Evolutionary conservation across 2,888 invertebrate species (phyloP).

Genomic region (Ichneumoninae sp.): DNA sequence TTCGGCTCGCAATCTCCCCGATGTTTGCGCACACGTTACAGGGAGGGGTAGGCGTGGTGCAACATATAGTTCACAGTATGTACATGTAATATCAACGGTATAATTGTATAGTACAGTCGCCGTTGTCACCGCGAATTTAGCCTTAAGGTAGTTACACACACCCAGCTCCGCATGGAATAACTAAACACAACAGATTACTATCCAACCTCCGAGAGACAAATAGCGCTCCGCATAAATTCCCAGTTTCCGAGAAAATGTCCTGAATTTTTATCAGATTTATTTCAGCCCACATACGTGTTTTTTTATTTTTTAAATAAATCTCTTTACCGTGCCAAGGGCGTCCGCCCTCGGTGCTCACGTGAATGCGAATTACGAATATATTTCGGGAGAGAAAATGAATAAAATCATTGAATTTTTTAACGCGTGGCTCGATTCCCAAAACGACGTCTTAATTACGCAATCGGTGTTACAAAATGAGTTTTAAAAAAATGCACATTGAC

Average conservation of each 20-base stretch:
- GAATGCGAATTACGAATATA: not conserved
- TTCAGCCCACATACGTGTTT: not conserved
- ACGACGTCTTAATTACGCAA: constrained; percentile 28
- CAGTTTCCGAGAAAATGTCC: constrained; percentile 47
- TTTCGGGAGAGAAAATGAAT: not conserved
- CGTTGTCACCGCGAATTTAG: constrained; percentile 49
- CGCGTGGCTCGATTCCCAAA: constrained; percentile 10
- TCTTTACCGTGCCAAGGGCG: constrained; percentile 49
- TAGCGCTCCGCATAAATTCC: constrained; percentile 25
- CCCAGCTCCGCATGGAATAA: constrained; percentile 29
- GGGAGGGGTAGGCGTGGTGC: constrained; percentile 52
- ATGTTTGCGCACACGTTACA: constrained; percentile 24
- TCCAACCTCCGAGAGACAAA: constrained; percentile 40
- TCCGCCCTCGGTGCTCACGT: not conserved
- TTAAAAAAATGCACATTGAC: constrained; percentile 52
- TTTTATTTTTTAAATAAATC: constrained; percentile 10
- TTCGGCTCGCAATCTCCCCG: constrained; percentile 50
- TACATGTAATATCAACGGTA: constrained; percentile 20
- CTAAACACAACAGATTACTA: constrained; percentile 40
- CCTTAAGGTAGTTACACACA: constrained; percentile 62
- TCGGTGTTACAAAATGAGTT: constrained; percentile 46
- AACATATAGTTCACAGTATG: constrained; percentile 39
- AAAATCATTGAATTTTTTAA: not conserved
- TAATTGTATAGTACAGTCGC: constrained; percentile 31
- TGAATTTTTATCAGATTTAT: constrained; percentile 47